phyloP scores from a whole-genome alignment of 1,140 invertebrate genomes.

The Eriocheir sinensis region DNA sequence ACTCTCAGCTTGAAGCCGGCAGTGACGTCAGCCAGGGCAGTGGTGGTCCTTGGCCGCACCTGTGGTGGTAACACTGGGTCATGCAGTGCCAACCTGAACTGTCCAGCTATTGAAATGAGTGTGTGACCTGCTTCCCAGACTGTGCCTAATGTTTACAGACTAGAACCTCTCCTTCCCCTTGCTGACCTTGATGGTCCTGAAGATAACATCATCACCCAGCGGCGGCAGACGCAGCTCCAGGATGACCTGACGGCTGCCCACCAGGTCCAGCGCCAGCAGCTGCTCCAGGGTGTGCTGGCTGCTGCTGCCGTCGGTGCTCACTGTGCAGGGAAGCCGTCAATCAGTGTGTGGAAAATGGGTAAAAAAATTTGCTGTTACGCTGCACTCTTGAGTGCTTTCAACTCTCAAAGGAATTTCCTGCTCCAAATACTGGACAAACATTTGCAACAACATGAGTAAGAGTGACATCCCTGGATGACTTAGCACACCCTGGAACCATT shows the following conservation, averaged over 20 bases:
- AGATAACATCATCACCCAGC: slow-evolving; percentile 56
- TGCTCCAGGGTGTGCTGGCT: slow-evolving; percentile 54
- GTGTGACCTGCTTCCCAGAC: not conserved
- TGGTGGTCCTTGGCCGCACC: slow-evolving; percentile 91
- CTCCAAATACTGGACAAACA: too few relatives aligned
- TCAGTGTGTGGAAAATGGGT: not conserved
- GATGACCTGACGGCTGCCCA: slow-evolving; percentile 54
- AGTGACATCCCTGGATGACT: not conserved
- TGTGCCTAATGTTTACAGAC: not conserved
- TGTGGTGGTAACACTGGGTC: slow-evolving; percentile 80
- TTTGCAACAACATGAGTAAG: too few relatives aligned
- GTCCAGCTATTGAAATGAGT: not conserved
- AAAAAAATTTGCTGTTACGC: not conserved
- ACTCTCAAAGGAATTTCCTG: too few relatives aligned
- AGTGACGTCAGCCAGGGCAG: slow-evolving; percentile 91
- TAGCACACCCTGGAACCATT: not conserved
- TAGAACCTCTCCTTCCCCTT: not conserved
- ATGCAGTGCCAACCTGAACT: not conserved
- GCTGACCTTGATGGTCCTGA: slow-evolving; percentile 72
- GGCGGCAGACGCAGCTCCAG: slow-evolving; percentile 45
- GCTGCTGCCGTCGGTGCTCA: slow-evolving; percentile 1
- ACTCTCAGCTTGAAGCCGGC: slow-evolving; percentile 85
- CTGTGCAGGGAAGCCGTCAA: not conserved
- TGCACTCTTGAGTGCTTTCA: too few relatives aligned
- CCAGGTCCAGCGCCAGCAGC: slow-evolving; percentile 52